Base-by-base conservation (phyloP, 2,113 vertebrate species). In the Alexandromys fortis region DNA sequence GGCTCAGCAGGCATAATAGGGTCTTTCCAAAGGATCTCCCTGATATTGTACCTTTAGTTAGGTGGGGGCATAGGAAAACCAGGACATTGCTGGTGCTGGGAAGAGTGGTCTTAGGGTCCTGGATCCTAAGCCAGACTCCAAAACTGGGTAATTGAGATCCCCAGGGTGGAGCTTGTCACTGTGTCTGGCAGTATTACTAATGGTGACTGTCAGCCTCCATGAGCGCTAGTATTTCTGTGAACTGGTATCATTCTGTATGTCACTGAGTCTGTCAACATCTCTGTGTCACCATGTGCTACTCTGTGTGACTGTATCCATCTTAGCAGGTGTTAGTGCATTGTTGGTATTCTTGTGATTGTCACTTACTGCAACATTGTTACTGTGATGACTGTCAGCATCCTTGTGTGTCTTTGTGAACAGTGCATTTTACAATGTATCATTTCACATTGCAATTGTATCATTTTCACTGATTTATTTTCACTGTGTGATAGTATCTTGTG, bases 401-500 rank as follows among this genome's bases (percentile, higher is more conserved):
- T 76, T 28, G 2, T 67, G 30, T 79, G 88, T 91, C 16, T 21
- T 28, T 95, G 61, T 94, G 73, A 83, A 5, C 47, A 38, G 49
- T 73, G 13, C 49, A 52, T 52, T 52, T 52, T 52, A 52, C 49
- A 52, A 52, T 52, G 49, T 52, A 52, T 52, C 49, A 14, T 52
- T 52, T 52, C 49, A 52, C 49, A 52, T 52, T 52, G 13, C 33
- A 45, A 3, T 33, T 85, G 72, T 96, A 88, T 91, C 52, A 11
- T 67, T 67, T 95, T 83, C 21, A 58, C 38, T 70, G 72, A 47
- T 19, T 92, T 45, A 9, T 73, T 85, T 22, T 47, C 49, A 76
- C 70, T 45, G 72, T 95, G 61, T 63, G 67, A 28, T 95, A 61
- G n/a, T 93, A 4, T 89, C n/a, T 94, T 85, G 38, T 96, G 90